Evolutionary conservation across 1,140 invertebrate genomes (phyloP).

Genomic region (Diachasma alloeum): DNA sequence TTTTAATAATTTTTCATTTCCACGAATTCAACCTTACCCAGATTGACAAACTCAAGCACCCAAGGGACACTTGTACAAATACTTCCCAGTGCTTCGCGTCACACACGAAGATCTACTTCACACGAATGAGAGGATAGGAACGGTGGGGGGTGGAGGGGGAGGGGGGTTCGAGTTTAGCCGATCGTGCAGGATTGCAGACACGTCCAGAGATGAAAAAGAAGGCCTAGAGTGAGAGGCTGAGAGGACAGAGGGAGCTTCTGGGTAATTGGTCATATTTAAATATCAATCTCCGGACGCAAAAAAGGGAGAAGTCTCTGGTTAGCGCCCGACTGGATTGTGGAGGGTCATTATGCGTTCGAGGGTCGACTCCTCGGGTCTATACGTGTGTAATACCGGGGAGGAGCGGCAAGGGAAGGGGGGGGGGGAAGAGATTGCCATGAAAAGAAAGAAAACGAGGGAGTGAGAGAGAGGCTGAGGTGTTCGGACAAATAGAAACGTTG

Average conservation of each 20-base stretch:
- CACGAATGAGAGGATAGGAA: not conserved
- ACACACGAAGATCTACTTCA: conserved; percentile 2
- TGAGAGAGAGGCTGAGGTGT: conserved; percentile 37
- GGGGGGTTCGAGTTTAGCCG: not conserved
- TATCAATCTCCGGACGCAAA: conserved; percentile 41
- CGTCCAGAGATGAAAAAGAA: not conserved
- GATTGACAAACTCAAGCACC: not conserved
- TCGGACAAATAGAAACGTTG: conserved; percentile 62
- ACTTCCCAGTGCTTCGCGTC: not conserved
- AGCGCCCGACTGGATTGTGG: conserved; percentile 28
- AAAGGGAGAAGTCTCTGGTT: conserved; percentile 26
- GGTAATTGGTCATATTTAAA: conserved; percentile 48
- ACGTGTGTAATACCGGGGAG: conserved; percentile 5
- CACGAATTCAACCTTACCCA: not conserved
- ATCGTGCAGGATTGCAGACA: conserved; percentile 8
- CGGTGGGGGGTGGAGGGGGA: not conserved
- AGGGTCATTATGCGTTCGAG: conserved; percentile 38
- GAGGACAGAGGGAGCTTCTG: conserved; percentile 28
- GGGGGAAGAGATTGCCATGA: not conserved
- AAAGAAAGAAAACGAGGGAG: conserved; percentile 1
- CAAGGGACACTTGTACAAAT: not conserved
- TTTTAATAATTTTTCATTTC: not conserved
- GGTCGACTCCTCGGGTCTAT: conserved; percentile 19
- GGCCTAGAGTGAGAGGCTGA: not conserved
- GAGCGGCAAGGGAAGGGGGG: no score